Evolutionary conservation across 2,113 vertebrate genomes (phyloP).

Genomic region (Maccullochella peelii): DNA sequence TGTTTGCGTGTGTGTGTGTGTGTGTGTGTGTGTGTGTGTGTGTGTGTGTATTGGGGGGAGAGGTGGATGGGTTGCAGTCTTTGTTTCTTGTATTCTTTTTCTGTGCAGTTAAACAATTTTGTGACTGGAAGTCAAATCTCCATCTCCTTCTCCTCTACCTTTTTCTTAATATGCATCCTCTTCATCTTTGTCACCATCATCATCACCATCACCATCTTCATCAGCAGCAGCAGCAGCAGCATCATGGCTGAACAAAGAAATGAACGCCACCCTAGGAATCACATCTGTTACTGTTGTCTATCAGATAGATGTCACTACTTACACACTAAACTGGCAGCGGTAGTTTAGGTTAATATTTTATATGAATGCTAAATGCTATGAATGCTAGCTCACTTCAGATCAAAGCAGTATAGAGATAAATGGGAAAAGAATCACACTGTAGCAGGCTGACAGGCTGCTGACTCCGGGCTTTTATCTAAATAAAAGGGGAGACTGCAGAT

Average conservation of each 20-base stretch:
- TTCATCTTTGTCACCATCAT: background rate
- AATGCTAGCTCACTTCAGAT: background rate
- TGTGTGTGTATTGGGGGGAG: background rate
- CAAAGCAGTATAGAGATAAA: slow-evolving; percentile 12
- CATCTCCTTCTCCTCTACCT: background rate
- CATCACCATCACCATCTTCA: background rate
- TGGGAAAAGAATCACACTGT: background rate
- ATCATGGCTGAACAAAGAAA: too few species aligned
- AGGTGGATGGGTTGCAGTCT: background rate
- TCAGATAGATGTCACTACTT: background rate
- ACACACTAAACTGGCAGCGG: background rate
- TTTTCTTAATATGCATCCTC: too few species aligned
- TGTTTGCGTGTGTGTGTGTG: background rate
- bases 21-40: too few species aligned
- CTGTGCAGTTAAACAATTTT: background rate
- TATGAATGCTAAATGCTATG: slow-evolving; percentile 16
- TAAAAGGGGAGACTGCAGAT: slow-evolving; percentile 29
- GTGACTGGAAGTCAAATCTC: background rate
- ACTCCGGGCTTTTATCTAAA: slow-evolving; percentile 46
- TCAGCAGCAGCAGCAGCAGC: too few species aligned
- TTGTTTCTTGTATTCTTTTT: background rate
- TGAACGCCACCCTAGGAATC: background rate
- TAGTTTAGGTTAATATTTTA: slow-evolving; percentile 1
- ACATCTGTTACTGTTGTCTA: background rate
- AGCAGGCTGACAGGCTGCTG: slow-evolving; percentile 45